Conservation (phyloP, 2,113 vertebrate species). For the Pitta sordida region DNA sequence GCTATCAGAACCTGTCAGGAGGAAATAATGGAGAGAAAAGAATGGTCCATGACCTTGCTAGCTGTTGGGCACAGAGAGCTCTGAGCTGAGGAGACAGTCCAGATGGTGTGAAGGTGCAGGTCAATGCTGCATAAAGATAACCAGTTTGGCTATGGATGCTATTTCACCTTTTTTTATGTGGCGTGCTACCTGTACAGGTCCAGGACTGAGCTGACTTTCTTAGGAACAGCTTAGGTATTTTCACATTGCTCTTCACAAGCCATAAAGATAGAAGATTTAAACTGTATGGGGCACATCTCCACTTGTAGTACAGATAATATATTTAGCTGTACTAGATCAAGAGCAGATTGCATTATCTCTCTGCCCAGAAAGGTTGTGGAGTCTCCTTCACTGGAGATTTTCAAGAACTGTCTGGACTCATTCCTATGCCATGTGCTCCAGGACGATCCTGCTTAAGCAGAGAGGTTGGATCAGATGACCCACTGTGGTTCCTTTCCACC, state of each 20-base stretch:
- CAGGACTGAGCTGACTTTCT: neutral
- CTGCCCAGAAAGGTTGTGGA: rapidly evolving
- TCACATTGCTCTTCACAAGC: neutral
- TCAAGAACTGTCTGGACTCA: neutral
- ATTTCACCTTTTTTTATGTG: neutral
- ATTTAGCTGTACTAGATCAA: neutral
- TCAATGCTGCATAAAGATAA: neutral
- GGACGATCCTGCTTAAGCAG: neutral
- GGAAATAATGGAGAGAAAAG: neutral
- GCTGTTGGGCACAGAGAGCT: neutral
- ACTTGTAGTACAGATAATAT: neutral
- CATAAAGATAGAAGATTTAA: neutral
- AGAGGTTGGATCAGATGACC: neutral
- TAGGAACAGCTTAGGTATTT: neutral
- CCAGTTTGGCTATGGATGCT: neutral
- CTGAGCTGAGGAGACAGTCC: neutral
- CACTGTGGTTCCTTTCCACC: neutral
- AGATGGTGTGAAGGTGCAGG: neutral
- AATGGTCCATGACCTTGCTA: neutral
- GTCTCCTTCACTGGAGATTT: no score
- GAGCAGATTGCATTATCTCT: neutral
- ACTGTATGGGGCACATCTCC: neutral
- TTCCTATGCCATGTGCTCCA: rapidly evolving
- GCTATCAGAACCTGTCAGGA: neutral
- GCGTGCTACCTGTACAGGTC: neutral